Percentiles rank a stretch among this genome's conserved stretches.
phyloP scores from a whole-genome alignment of 2,888 invertebrate genomes.

The Mythimna ferrago region DNA sequence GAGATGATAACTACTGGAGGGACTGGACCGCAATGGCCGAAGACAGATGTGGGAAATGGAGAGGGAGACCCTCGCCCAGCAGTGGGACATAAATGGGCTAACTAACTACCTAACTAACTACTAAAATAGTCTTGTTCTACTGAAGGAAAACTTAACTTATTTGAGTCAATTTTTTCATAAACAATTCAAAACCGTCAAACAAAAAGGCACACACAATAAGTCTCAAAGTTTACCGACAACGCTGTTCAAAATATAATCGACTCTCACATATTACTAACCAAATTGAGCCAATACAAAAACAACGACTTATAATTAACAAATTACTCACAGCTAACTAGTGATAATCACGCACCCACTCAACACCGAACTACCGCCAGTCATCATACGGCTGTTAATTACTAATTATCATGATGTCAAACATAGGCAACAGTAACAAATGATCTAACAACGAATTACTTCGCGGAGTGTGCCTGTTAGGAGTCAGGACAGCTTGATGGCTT shows the following conservation, averaged over 20 bases:
- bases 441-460: constrained; percentile 57
- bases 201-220: not conserved
- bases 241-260: not conserved
- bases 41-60: too few species aligned
- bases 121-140: too few species aligned
- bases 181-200: not conserved
- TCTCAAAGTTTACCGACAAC: not conserved
- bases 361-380: constrained; percentile 18
- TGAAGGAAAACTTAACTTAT: too few species aligned
- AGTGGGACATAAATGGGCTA: too few species aligned
- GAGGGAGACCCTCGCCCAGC: too few species aligned
- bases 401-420: constrained; percentile 64
- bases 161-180: too few species aligned
- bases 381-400: constrained; percentile 52
- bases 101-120: too few species aligned
- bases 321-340: constrained; percentile 45
- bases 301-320: constrained; percentile 56
- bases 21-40: too few species aligned
- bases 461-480: constrained; percentile 30
- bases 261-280: constrained; percentile 27
- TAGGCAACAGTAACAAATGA: constrained; percentile 67
- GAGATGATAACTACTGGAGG: too few species aligned
- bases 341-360: constrained; percentile 47
- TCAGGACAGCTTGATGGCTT: constrained; percentile 32
- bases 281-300: constrained; percentile 28